Evolutionary conservation across 2,888 invertebrate species (phyloP).

Genomic region (Nephrotoma flavescens): DNA sequence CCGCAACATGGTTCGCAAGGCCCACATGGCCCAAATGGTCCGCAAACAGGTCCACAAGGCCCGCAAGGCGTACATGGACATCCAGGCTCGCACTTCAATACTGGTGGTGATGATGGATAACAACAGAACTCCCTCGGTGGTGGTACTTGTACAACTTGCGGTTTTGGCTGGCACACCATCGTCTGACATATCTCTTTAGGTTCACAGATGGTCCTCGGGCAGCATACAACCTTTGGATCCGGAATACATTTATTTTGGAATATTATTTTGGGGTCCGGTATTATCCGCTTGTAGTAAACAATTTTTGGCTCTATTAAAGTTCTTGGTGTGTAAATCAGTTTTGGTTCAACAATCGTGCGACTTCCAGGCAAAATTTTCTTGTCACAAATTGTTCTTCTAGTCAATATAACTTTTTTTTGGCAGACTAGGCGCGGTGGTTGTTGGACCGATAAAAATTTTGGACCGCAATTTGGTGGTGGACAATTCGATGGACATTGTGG

Average conservation of each 20-base stretch:
- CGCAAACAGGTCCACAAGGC: slow-evolving; percentile 20
- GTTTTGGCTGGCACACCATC: slow-evolving; percentile 27
- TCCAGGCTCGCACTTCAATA: slow-evolving; percentile 16
- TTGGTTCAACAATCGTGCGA: slow-evolving; percentile 24
- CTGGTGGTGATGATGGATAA: slow-evolving; percentile 24
- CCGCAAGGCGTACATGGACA: slow-evolving; percentile 15
- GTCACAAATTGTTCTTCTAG: slow-evolving; percentile 13
- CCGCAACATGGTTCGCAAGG: slow-evolving; percentile 16
- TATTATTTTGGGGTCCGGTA: slow-evolving; percentile 22
- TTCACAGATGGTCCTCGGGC: slow-evolving; percentile 24
- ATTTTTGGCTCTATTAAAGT: slow-evolving; percentile 25
- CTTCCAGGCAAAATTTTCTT: slow-evolving; percentile 20
- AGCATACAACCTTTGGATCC: slow-evolving; percentile 26
- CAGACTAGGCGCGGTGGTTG: slow-evolving; percentile 25
- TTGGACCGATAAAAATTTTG: slow-evolving; percentile 26
- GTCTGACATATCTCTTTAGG: slow-evolving; percentile 27
- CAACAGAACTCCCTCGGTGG: slow-evolving; percentile 26
- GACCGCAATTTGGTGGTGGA: slow-evolving; percentile 20
- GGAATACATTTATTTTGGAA: slow-evolving; percentile 25
- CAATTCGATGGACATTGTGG: slow-evolving; percentile 25
- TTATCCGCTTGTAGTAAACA: slow-evolving; percentile 13
- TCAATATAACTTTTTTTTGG: slow-evolving; percentile 25
- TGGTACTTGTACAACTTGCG: slow-evolving; percentile 26
- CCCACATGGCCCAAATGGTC: slow-evolving; percentile 20
- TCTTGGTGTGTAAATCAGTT: slow-evolving; percentile 25